phyloP scores from a whole-genome alignment of 2,113 vertebrate genomes.

The Heterochromis multidens region DNA sequence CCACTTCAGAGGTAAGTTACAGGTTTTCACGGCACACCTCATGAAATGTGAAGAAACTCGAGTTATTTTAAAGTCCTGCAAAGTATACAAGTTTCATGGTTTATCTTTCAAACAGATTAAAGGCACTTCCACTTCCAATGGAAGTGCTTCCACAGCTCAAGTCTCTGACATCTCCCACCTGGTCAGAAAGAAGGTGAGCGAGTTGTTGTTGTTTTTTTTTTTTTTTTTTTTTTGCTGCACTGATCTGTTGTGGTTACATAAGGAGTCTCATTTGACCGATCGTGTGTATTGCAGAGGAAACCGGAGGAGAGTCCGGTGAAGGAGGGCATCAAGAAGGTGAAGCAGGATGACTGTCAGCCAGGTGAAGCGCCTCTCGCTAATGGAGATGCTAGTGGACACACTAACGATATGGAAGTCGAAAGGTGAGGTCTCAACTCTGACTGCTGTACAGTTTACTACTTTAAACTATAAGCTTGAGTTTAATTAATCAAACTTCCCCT shows the following conservation, averaged over 20 bases:
- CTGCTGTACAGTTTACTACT: rapidly evolving
- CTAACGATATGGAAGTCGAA: background rate
- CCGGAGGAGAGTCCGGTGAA: constrained; percentile 69
- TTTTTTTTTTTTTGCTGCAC: background rate
- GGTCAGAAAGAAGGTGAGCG: constrained; percentile 68
- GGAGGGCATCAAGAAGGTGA: constrained; percentile 58
- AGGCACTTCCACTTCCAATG: background rate
- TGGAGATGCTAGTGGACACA: background rate
- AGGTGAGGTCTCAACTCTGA: background rate
- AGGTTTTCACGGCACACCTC: background rate
- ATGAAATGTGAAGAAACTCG: background rate
- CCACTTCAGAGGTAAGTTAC: constrained; percentile 28
- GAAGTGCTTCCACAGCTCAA: background rate
- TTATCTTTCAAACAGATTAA: background rate
- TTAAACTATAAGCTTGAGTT: background rate
- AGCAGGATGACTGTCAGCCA: constrained; percentile 19
- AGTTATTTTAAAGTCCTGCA: background rate
- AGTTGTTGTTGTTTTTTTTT: background rate
- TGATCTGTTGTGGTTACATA: background rate
- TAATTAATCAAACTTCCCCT: no score
- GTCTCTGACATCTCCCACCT: constrained; percentile 68
- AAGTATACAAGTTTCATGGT: no score
- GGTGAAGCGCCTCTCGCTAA: background rate
- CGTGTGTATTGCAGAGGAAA: constrained; percentile 52
- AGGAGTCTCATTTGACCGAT: background rate